These are phyloP conservation scores for Hypotaenidia philippensis DNA, from an alignment of 2,797 vertebrate species.

Conservation along the genomic window DNA sequence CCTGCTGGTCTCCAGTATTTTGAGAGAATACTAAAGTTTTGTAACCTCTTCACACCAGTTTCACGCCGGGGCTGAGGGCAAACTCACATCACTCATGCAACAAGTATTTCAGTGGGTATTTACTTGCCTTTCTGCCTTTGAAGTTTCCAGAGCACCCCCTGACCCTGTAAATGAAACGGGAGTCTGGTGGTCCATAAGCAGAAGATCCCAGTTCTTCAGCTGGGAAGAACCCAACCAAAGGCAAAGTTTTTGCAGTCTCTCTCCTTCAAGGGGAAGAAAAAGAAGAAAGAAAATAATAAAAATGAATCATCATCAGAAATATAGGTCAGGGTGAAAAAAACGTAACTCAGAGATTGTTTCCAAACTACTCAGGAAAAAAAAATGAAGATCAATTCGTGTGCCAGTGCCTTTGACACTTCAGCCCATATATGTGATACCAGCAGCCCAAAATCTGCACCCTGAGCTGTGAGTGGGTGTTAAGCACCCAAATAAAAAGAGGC, in stretches of 20 bases:
- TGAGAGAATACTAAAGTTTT: not conserved
- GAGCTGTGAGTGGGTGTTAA: not conserved
- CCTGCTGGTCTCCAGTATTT: not conserved
- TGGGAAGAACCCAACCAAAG: fast-evolving
- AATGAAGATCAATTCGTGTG: not conserved
- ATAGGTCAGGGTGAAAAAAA: not conserved
- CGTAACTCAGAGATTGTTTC: not conserved
- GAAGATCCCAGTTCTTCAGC: no score
- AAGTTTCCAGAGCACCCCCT: not conserved
- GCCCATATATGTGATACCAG: not conserved
- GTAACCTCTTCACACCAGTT: not conserved
- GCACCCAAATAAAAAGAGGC: not conserved
- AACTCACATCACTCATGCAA: fast-evolving
- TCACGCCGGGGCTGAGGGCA: not conserved
- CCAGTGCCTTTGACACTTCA: not conserved
- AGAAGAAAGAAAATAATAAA: not conserved
- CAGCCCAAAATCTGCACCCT: not conserved
- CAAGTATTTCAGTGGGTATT: not conserved
- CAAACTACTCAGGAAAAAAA: not conserved
- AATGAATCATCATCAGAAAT: not conserved
- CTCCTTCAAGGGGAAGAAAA: fast-evolving
- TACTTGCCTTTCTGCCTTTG: not conserved
- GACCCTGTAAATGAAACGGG: not conserved
- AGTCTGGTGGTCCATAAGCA: not conserved
- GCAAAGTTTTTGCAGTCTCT: not conserved